Evolutionary conservation across 2,888 invertebrate species (phyloP).

Genomic region (Tetranychus piercei): DNA sequence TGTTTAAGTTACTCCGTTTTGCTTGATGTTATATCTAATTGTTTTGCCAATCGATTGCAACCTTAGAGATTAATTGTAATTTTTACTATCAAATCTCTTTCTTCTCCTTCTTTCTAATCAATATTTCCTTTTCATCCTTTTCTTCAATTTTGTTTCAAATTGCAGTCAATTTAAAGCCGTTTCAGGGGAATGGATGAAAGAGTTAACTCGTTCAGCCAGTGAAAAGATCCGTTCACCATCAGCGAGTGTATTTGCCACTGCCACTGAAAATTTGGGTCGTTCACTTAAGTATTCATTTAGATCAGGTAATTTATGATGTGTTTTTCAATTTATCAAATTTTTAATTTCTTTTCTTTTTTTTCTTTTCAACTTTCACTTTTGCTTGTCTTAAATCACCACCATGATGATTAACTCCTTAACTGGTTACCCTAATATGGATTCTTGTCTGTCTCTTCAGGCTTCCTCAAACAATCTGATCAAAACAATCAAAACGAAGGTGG

Average conservation of each 20-base stretch:
- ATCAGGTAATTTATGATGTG: slow-evolving; percentile 18
- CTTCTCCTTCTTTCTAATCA: background rate
- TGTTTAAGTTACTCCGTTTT: background rate
- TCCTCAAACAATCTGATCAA: background rate
- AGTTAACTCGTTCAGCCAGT: slow-evolving; percentile 12
- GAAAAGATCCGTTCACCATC: slow-evolving; percentile 12
- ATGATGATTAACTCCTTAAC: background rate
- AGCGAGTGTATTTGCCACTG: slow-evolving; percentile 12
- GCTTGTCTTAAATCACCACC: background rate
- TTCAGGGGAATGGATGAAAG: slow-evolving; percentile 13
- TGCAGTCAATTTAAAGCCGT: slow-evolving; percentile 8
- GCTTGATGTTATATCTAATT: background rate
- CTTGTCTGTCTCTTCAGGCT: background rate
- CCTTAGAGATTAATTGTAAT: background rate
- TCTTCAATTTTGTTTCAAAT: background rate
- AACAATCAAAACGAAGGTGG: background rate
- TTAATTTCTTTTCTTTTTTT: background rate
- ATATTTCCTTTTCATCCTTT: background rate
- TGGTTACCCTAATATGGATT: background rate
- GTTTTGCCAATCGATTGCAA: background rate
- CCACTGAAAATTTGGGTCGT: slow-evolving; percentile 22
- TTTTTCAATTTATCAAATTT: background rate
- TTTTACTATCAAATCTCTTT: too few species aligned
- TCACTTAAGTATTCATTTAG: slow-evolving; percentile 22
- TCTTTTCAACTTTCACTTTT: too few species aligned